A percentile compares a stretch with the other conserved stretches of the same genome.
These are phyloP conservation scores for Gadopsis bispinosus DNA, from an alignment of 2,797 vertebrate genomes.

Conservation along the genomic window DNA sequence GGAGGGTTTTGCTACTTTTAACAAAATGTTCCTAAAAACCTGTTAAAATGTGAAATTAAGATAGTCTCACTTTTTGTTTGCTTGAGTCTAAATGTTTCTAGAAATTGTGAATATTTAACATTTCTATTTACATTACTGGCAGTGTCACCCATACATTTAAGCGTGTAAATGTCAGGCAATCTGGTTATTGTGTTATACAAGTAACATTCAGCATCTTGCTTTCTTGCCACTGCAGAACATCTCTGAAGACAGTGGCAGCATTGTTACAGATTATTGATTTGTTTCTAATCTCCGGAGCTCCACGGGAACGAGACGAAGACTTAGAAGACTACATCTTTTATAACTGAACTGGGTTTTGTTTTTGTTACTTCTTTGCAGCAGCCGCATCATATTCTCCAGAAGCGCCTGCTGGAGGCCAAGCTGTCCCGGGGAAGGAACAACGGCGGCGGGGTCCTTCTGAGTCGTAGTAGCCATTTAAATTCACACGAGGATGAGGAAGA, in stretches of 20 bases:
- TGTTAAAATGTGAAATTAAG: not conserved
- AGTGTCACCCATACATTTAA: not conserved
- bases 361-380: slow-evolving; percentile 77
- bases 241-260: too few species aligned
- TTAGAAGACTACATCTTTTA: not conserved
- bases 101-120: not conserved
- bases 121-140: not conserved
- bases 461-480: slow-evolving; percentile 48
- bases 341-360: not conserved
- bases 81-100: not conserved
- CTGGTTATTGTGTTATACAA: not conserved
- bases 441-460: slow-evolving; percentile 58
- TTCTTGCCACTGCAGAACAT: not conserved
- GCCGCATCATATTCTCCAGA: slow-evolving; percentile 91
- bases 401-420: slow-evolving; percentile 89
- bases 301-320: not conserved
- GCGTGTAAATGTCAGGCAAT: not conserved
- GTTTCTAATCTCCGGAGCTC: not conserved
- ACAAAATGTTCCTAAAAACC: not conserved
- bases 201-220: not conserved
- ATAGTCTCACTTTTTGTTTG: not conserved
- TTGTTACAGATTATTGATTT: not conserved
- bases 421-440: slow-evolving; percentile 83
- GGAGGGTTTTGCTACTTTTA: not conserved
- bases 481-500: slow-evolving; percentile 43